These are phyloP conservation scores for Peromyscus maniculatus DNA, from an alignment of 2,113 vertebrate genomes.

Conservation along the genomic window DNA sequence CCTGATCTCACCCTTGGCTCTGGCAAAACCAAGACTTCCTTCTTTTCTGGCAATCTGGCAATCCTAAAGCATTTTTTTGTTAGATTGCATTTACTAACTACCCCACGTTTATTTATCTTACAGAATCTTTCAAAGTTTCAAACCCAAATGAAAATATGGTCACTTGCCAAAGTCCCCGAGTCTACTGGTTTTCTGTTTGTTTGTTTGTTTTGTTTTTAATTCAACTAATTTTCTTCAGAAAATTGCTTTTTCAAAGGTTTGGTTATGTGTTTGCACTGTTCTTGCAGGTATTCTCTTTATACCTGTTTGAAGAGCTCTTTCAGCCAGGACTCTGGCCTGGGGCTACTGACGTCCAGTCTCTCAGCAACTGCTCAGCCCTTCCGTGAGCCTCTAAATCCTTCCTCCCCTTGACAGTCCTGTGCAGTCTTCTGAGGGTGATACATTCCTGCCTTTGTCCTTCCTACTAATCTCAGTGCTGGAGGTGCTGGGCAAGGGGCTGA, in stretches of 20 bases:
- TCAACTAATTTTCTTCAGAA: constrained; percentile 54
- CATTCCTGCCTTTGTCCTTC: not conserved
- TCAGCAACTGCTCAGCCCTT: not conserved
- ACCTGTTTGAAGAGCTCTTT: not conserved
- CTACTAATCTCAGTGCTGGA: not conserved
- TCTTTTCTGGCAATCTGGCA: constrained; percentile 83
- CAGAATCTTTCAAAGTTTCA: constrained; percentile 1
- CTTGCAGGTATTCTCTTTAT: not conserved
- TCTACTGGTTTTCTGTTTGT: not conserved
- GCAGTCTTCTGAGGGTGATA: not conserved
- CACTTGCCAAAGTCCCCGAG: not conserved
- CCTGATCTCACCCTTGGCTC: constrained; percentile 77
- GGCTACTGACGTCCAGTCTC: not conserved
- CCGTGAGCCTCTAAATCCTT: not conserved
- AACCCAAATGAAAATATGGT: not conserved
- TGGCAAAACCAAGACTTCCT: constrained; percentile 83
- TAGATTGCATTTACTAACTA: not conserved
- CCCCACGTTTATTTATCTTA: not conserved
- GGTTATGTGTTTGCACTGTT: not conserved
- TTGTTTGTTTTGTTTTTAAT: not conserved
- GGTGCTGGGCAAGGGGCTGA: not conserved
- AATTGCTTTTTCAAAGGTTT: constrained; percentile 24
- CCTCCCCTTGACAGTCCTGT: not conserved
- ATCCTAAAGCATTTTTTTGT: constrained; percentile 22
- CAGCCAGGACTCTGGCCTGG: not conserved